These are phyloP conservation scores for Caenorhabditis uteleia DNA, from an alignment of 2,888 invertebrate species.

Conservation along the genomic window DNA sequence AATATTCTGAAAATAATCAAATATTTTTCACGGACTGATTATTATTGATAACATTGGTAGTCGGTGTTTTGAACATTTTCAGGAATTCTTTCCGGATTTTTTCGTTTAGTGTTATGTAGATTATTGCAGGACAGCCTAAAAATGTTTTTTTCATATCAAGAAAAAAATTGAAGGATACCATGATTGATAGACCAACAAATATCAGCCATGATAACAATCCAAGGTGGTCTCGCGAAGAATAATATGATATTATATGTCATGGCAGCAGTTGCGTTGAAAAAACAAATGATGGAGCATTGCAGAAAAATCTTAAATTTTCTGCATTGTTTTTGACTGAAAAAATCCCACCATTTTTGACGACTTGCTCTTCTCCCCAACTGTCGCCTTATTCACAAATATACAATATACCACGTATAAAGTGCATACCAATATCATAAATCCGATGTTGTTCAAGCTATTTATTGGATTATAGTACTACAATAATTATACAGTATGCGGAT, in stretches of 20 bases:
- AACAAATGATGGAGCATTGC: conserved; percentile 32
- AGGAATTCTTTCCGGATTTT: conserved; percentile 18
- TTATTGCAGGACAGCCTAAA: conserved; percentile 27
- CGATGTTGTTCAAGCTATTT: conserved; percentile 26
- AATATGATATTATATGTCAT: conserved; percentile 36
- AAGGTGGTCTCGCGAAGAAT: conserved; percentile 19
- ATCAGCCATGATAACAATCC: conserved; percentile 25
- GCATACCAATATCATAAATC: conserved; percentile 25
- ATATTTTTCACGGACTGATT: too few species aligned
- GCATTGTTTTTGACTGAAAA: too few species aligned
- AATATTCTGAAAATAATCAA: too few species aligned
- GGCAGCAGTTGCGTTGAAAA: conserved; percentile 22
- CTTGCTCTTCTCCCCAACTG: conserved; percentile 5
- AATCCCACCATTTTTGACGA: too few species aligned
- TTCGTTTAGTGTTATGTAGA: conserved; percentile 14
- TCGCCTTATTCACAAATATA: conserved; percentile 12
- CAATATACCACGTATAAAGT: conserved; percentile 18
- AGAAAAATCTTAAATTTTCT: too few species aligned
- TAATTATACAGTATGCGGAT: too few species aligned
- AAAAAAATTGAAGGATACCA: too few species aligned
- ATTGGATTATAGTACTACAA: too few species aligned
- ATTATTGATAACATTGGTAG: too few species aligned
- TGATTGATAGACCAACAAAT: conserved; percentile 29
- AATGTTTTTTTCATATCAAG: too few species aligned
- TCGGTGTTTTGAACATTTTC: too few species aligned